A percentile compares a stretch with the other conserved stretches of the same genome.
Conservation (phyloP, 2,888 invertebrate species). For the Drosophila monieri region DNA sequence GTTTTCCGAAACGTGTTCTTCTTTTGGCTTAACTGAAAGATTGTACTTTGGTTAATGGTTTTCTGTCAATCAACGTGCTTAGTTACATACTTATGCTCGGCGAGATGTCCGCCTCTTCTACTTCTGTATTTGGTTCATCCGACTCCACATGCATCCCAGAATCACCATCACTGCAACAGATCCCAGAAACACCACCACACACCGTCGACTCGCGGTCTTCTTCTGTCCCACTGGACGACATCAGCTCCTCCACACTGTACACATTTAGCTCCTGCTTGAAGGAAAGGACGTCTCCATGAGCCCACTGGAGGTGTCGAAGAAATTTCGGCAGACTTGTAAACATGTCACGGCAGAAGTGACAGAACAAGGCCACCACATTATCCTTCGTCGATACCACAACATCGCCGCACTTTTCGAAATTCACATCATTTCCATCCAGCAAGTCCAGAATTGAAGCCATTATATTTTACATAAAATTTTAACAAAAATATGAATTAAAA, state of each 20-base stretch:
- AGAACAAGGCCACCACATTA: slow-evolving; percentile 57
- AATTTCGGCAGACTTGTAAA: slow-evolving; percentile 55
- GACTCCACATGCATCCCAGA: slow-evolving; percentile 16
- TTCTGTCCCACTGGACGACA: slow-evolving; percentile 21
- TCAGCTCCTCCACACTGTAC: slow-evolving; percentile 66
- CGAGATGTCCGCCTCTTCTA: neutral
- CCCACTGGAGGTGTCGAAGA: slow-evolving; percentile 57
- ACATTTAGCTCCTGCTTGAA: slow-evolving; percentile 52
- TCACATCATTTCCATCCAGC: slow-evolving; percentile 16
- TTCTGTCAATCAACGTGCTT: neutral
- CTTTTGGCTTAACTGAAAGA: neutral
- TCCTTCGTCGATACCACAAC: slow-evolving; percentile 60
- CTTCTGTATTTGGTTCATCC: slow-evolving; percentile 3
- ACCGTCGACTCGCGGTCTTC: slow-evolving; percentile 5
- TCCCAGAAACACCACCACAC: slow-evolving; percentile 17
- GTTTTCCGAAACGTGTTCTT: neutral
- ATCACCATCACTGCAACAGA: slow-evolving; percentile 26
- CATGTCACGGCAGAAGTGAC: slow-evolving; percentile 59
- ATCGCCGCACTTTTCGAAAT: slow-evolving; percentile 72
- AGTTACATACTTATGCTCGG: slow-evolving; percentile 15
- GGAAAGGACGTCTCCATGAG: slow-evolving; percentile 53
- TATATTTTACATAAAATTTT: slow-evolving; percentile 15
- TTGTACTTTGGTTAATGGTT: neutral
- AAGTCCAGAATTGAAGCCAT: slow-evolving; percentile 49
- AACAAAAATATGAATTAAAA: slow-evolving; percentile 5